These are phyloP conservation scores for Linurgus olivaceus DNA, from an alignment of 2,797 vertebrate genomes.

Conservation along the genomic window DNA sequence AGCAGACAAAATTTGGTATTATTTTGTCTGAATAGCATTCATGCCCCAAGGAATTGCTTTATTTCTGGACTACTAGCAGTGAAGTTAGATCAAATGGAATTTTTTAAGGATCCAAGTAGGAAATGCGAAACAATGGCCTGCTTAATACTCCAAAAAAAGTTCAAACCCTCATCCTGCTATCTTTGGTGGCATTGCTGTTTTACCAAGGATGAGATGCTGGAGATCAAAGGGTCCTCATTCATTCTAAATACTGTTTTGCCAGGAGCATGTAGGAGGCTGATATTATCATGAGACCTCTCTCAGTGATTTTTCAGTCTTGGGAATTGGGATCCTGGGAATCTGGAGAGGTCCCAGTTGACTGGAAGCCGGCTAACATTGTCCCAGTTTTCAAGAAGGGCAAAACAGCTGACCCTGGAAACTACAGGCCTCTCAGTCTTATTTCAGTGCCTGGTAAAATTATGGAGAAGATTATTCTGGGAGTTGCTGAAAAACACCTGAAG, in stretches of 20 bases:
- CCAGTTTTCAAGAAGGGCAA: background rate
- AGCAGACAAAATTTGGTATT: conserved; percentile 24
- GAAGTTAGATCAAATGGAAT: conserved; percentile 35
- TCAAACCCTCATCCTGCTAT: background rate
- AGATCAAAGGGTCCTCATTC: background rate
- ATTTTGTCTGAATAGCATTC: conserved; percentile 19
- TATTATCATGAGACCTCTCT: background rate
- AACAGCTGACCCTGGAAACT: background rate
- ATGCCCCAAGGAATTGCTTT: conserved; percentile 26
- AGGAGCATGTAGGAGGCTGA: background rate
- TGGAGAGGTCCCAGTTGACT: background rate
- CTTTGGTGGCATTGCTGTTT: background rate
- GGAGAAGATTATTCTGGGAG: background rate
- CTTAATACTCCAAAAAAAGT: background rate
- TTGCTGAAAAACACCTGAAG: background rate
- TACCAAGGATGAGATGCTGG: background rate
- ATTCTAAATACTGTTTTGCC: background rate
- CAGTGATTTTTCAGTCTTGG: background rate
- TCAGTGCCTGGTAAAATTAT: background rate
- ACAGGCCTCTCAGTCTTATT: background rate
- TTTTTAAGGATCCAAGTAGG: conserved; percentile 20
- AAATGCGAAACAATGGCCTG: conserved; percentile 25
- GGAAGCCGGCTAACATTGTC: background rate
- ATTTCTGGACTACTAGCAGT: background rate
- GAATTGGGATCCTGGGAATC: background rate